Percentiles rank a stretch among this genome's conserved stretches.
phyloP scores from a whole-genome alignment of 2,888 invertebrate genomes.

The Anticlea derivata region DNA sequence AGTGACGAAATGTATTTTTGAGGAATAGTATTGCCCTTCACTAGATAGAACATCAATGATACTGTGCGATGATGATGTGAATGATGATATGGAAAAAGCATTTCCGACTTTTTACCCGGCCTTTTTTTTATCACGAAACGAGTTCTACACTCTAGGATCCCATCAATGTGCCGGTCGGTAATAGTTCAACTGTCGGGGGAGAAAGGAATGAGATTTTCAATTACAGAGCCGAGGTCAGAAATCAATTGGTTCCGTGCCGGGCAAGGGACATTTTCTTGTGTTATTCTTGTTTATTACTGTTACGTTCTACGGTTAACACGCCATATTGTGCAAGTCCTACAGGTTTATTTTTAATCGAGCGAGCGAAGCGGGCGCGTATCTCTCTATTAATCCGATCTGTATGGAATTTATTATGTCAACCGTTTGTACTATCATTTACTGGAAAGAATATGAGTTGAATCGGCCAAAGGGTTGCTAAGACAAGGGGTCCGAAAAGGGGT shows the following conservation, averaged over 20 bases:
- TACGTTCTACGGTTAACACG: not conserved
- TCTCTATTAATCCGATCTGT: too few species aligned
- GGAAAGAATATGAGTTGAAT: too few species aligned
- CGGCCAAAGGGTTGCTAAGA: too few species aligned
- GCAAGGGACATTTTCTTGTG: conserved; percentile 12
- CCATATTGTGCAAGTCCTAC: not conserved
- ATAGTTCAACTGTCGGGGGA: conserved; percentile 34
- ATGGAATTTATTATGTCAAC: too few species aligned
- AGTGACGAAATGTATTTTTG: too few species aligned
- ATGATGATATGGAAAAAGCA: too few species aligned
- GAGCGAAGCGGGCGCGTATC: too few species aligned
- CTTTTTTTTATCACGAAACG: not conserved
- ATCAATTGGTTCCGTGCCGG: conserved; percentile 23
- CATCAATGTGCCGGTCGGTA: conserved; percentile 17
- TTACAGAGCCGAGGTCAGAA: conserved; percentile 30
- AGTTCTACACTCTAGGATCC: not conserved
- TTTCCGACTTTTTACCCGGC: not conserved
- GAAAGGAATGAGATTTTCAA: conserved; percentile 32
- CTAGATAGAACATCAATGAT: too few species aligned
- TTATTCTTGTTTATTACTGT: conserved; percentile 6
- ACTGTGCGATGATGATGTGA: too few species aligned
- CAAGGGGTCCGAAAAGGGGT: too few species aligned
- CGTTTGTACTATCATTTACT: too few species aligned
- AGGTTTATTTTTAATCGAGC: not conserved
- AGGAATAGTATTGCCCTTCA: too few species aligned